Percentiles rank a stretch among this genome's conserved stretches.
These are phyloP conservation scores for Dryomyza anilis DNA, from an alignment of 2,888 invertebrate genomes.

Conservation along the genomic window DNA sequence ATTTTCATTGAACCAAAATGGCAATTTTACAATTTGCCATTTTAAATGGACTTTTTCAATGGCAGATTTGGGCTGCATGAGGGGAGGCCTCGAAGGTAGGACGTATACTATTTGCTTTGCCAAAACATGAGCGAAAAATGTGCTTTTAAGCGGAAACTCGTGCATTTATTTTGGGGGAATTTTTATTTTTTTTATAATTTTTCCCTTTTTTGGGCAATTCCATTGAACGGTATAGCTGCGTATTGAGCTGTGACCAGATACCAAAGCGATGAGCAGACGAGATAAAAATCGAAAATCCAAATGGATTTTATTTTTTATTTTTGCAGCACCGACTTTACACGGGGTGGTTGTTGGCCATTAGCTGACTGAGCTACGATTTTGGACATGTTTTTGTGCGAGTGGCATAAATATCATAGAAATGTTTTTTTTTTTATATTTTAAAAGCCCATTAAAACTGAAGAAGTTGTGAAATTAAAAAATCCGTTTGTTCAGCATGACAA, in stretches of 20 bases:
- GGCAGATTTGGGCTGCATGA: background rate
- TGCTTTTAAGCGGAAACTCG: constrained; percentile 18
- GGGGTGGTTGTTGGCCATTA: constrained; percentile 18
- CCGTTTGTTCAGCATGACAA: too few relatives aligned
- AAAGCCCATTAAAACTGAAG: background rate
- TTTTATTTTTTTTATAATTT: background rate
- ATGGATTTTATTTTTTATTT: too few relatives aligned
- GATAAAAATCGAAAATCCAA: background rate
- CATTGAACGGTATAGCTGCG: constrained; percentile 3
- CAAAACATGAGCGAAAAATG: background rate
- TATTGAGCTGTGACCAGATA: constrained; percentile 22
- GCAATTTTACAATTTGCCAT: constrained; percentile 26
- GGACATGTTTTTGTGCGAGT: background rate
- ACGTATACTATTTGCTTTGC: background rate
- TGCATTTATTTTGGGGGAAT: background rate
- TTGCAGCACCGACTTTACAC: constrained; percentile 11
- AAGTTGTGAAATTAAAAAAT: too few relatives aligned
- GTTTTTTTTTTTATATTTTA: background rate
- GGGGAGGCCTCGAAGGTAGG: background rate
- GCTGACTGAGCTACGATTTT: background rate
- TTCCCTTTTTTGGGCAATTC: background rate
- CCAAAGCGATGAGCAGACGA: constrained; percentile 6
- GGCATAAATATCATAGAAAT: background rate
- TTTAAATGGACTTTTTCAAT: constrained; percentile 25
- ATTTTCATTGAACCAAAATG: constrained; percentile 16